Base-by-base conservation (phyloP, 1,140 invertebrate species). In the Aricia agestis region DNA sequence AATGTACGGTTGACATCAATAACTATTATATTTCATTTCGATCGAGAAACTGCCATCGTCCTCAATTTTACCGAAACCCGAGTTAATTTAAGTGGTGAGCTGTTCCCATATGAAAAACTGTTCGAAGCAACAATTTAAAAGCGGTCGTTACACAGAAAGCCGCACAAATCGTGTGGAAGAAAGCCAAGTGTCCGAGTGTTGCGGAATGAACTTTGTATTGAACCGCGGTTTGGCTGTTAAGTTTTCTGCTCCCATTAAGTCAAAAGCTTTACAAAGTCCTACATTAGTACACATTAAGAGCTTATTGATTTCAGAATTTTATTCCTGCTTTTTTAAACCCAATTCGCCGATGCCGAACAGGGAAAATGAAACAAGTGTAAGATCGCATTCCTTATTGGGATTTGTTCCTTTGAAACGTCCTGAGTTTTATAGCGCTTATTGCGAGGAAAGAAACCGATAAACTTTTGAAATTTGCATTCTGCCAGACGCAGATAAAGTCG, bases 201-300 rank as follows among this genome's bases (percentile, higher is more conserved):
- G 59, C 18, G 19, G 18, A 63, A 63, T 63, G 59, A 63, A 63
- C 59, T 63, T 63, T 25, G 17, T 63, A 63, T 63, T 63, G 59
- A 25, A 63, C 17, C 19, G 19, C 59, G 59, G 18, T 19, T 36
- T 63, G 59, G 11, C 45, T 52, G 19, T 63, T 63, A 17, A 63
- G 59, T 52, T 52, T 52, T 52, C 3, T 52, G 18, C 18, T 63
- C 59, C 19, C 19, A 19, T 63, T 63, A 63, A 63, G 59, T 63
- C 3, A 25, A 63, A 63, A 25, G 59, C 59, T 63, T 63, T 25
- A 19, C 59, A 17, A 25, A 42, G 41, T 42, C 6, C 41, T 42
- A 42, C 41, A 42, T 9, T 7, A 42, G 25, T 25, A 25, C 45
- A 52, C 45, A 52, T 52, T 52, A 15, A 52, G 1, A 15, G 6